A percentile compares a stretch with the other conserved stretches of the same genome.
These are phyloP conservation scores for Helarctos malayanus DNA, from an alignment of 2,797 vertebrate species.

Conservation along the genomic window DNA sequence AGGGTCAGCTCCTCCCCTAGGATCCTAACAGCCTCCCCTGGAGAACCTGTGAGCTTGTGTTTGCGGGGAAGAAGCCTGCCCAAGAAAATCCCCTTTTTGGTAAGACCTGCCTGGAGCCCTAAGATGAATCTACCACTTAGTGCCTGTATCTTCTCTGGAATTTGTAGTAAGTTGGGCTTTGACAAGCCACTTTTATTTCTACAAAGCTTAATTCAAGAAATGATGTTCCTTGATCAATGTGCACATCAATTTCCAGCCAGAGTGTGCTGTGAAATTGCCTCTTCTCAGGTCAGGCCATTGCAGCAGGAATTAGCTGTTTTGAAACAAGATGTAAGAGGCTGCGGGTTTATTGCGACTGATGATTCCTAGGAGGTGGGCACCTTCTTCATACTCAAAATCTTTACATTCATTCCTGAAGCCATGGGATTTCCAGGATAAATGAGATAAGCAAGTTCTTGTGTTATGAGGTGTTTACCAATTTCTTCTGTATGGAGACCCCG, in stretches of 20 bases:
- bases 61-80: too few species aligned
- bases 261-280: not conserved
- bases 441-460: not conserved
- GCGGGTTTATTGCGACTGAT: not conserved
- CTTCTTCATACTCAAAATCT: not conserved
- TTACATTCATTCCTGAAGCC: not conserved
- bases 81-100: not conserved
- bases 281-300: not conserved
- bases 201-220: slow-evolving; percentile 62
- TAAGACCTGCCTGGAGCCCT: not conserved
- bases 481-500: not conserved
- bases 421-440: not conserved
- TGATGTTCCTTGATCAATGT: slow-evolving; percentile 61
- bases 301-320: not conserved
- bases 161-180: slow-evolving; percentile 41
- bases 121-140: not conserved
- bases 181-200: slow-evolving; percentile 70
- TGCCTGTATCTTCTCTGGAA: slow-evolving; percentile 38
- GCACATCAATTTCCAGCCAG: slow-evolving; percentile 70
- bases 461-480: not conserved
- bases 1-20: not conserved
- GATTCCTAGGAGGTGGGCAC: not conserved
- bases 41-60: not conserved
- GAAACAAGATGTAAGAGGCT: not conserved
- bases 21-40: too few species aligned